A percentile compares a stretch with the other conserved stretches of the same genome.
Evolutionary conservation across 37 sponge, comb jelly and placozoan genomes (phyloP).

Genomic region (Ephydatia muelleri): DNA sequence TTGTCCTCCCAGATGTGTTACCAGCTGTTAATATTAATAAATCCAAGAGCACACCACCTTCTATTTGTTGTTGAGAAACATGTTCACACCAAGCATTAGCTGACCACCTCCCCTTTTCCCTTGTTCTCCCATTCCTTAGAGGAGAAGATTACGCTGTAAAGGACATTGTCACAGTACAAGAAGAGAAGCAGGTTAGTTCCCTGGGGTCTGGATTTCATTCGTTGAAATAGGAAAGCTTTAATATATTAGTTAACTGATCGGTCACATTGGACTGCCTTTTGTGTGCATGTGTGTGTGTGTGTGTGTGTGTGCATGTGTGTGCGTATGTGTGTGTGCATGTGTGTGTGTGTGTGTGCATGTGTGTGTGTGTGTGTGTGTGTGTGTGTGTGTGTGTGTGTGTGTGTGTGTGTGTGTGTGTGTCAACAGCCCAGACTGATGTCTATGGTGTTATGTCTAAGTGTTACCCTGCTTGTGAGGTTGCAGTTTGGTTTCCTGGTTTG

Average conservation of each 20-base stretch:
- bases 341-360: neutral
- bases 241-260: no score
- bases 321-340: slow-evolving; percentile 4
- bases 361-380: slow-evolving; percentile 6
- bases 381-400: neutral
- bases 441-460: neutral
- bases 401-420: slow-evolving; percentile 9
- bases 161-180: slow-evolving; percentile 16
- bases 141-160: slow-evolving; percentile 52
- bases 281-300: neutral
- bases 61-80: neutral
- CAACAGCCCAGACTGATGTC: no score
- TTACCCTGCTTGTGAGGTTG: neutral
- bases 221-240: neutral
- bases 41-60: neutral
- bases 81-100: neutral
- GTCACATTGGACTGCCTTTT: no score
- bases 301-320: slow-evolving; percentile 3
- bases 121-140: no score
- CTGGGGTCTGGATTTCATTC: neutral
- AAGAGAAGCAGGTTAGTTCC: slow-evolving; percentile 28
- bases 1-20: neutral
- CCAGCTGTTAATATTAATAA: neutral
- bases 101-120: neutral
- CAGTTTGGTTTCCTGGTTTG: neutral